Evolutionary conservation across 2,797 vertebrate species (phyloP), one percentile per base, ranked within the genome.

Genomic region (Ispidina picta): DNA sequence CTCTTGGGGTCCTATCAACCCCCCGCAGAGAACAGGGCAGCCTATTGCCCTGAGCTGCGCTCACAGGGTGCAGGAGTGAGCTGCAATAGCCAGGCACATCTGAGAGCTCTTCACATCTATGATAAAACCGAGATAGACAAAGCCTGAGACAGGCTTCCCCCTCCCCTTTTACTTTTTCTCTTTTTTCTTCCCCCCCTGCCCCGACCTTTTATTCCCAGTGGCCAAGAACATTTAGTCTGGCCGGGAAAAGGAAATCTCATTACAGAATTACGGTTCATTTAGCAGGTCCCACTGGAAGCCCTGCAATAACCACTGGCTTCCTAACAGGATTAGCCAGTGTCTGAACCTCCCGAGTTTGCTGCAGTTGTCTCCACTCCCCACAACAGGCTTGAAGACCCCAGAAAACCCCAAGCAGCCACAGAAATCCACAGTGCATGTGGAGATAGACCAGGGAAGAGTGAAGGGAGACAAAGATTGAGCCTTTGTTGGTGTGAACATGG

Each of bases 241-340:
- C 93, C 88, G 62, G 64, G 95, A 94, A 90, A 83, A 95, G 96
- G 95, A 97, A 96, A 97, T 93, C 66, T 70, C 87, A 96, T 97
- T 96, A 96, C 83, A 31, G 77, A 93, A 96, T 97, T 97, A 96
- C 0, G 10, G 91, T 72, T 96, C 89, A 62, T 96, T 96, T 95
- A 95, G 90, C 90, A 82, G 76, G 89, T 95, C 95, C 95, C 94
- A 91, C 78, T 92, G 94, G 92, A 95, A 96, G 94, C 89, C 60
- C 83, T 87, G 97, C 92, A 97, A 89, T 95, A 96, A 96, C 92
- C 89, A 91, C 94, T 83, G 90, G 33, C 93, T 97, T 97, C 96
- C 96, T 97, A 97, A 95, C 91, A 86, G 94, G 86, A 94, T 97
- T 94, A 96, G 85, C 93, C 96, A 86, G 79, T 62, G 70, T 78